These are phyloP conservation scores for Lagopus leucura DNA, from an alignment of 2,113 vertebrate species.

Conservation along the genomic window DNA sequence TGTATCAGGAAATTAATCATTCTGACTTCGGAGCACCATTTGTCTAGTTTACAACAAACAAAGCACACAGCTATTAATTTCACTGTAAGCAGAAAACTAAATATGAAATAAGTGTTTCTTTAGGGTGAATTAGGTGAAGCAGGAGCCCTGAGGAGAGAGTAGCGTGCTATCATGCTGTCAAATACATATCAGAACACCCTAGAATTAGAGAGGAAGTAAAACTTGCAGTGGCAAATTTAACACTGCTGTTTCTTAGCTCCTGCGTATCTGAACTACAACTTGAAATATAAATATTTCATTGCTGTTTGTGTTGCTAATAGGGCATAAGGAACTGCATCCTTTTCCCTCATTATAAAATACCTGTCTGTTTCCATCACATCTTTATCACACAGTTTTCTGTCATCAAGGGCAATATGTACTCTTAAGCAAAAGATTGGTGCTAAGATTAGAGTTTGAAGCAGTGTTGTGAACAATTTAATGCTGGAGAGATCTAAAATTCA, in stretches of 20 bases:
- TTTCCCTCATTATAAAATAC: neutral
- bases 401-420: neutral
- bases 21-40: neutral
- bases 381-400: neutral
- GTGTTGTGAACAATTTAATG: neutral
- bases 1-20: neutral
- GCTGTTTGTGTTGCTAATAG: neutral
- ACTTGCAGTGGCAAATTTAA: neutral
- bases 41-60: neutral
- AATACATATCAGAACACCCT: neutral
- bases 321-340: neutral
- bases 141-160: neutral
- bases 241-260: neutral
- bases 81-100: neutral
- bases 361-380: neutral
- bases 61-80: neutral
- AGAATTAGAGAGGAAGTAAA: neutral
- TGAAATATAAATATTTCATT: neutral
- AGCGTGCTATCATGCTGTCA: neutral
- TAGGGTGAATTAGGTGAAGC: neutral
- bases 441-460: neutral
- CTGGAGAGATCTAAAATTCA: neutral
- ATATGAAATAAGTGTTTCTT: constrained; percentile 7
- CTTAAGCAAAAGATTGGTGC: neutral
- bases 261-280: neutral